Evolutionary conservation across 2,113 vertebrate species (phyloP).

Genomic region (Burhinus oedicnemus): DNA sequence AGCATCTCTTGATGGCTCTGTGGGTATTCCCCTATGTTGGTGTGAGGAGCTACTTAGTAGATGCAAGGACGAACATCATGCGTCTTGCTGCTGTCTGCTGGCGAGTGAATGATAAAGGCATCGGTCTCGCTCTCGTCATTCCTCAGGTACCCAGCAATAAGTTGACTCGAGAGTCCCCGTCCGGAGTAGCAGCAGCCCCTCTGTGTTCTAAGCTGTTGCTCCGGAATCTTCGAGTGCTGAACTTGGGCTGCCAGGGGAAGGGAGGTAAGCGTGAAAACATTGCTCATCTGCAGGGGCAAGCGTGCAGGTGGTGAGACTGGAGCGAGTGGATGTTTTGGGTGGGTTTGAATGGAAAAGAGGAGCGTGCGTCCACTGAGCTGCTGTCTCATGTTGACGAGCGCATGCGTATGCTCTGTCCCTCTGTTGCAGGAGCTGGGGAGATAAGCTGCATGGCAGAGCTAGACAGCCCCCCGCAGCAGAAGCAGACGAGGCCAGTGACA

Average conservation of each 20-base stretch:
- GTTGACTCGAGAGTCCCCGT: constrained; percentile 54
- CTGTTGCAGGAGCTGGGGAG: constrained; percentile 74
- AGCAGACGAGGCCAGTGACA: constrained; percentile 75
- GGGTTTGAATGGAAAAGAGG: neutral
- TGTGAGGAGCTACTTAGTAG: neutral
- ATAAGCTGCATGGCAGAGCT: constrained; percentile 85
- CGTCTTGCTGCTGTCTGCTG: neutral
- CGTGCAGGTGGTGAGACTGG: fast-evolving
- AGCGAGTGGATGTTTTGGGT: neutral
- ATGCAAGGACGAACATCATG: fast-evolving
- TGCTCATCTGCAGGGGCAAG: neutral
- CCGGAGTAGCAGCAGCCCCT: constrained; percentile 41
- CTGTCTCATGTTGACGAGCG: fast-evolving
- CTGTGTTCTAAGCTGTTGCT: constrained; percentile 77
- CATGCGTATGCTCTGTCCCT: fast-evolving
- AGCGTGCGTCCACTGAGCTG: fast-evolving
- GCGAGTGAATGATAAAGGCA: fast-evolving
- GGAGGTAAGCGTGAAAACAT: constrained; percentile 73
- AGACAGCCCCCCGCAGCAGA: constrained; percentile 84
- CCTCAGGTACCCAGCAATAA: constrained; percentile 78
- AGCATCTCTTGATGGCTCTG: neutral
- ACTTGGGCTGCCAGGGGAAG: constrained; percentile 67
- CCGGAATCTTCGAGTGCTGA: constrained; percentile 83
- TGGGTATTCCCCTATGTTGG: fast-evolving
- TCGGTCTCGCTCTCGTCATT: neutral